Base-by-base conservation (phyloP, 2,797 vertebrate genomes). In the Rhodeus uyekii region DNA sequence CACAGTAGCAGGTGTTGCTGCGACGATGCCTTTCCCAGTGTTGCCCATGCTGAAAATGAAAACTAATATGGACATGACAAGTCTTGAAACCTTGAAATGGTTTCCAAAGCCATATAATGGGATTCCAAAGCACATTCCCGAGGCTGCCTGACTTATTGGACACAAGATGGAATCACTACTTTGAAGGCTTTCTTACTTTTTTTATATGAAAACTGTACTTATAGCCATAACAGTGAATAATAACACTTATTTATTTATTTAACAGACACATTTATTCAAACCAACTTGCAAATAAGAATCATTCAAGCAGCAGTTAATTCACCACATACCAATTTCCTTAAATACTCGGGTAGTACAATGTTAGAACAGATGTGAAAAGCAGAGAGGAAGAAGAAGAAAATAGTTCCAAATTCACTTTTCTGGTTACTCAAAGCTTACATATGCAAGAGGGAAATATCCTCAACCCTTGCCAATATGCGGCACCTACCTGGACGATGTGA, bases 1-100 rank as follows among this genome's bases (percentile, higher is more conserved):
- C 44, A 18, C 22, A 67, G 80, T 81, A 65, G 78, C 87, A 88
- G 85, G 84, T 87, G 89, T 84, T 87, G 86, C 87, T 81, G 86
- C 80, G 84, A 85, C 86, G 22, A 84, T 81, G 10, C 39, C 77
- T 22, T 69, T 69, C 77, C 76, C 46, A 39, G 16, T 78, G 42
- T 84, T 87, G 88, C 85, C 88, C 48, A 72, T 71, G 80, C 80
- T 42, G 29, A 84, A 82, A 92, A 87, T 89, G 84, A 24, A 63
- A 90, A 83, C 87, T 92, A 85, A 93, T 93, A 88, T 88, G 78
- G 79, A 90, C 90, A 91, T 81, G 87, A 90, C 89, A 55, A 87
- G 80, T 90, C 80, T 76, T 63, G 60, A 87, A 89, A 85, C 76
- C 83, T 85, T 90, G 86, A 89, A 91, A 92, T 90, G 89, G 88